Evolutionary conservation across 1,140 invertebrate genomes (phyloP), one percentile per base, ranked within the genome.

Genomic region (Antheraea mylitta): DNA sequence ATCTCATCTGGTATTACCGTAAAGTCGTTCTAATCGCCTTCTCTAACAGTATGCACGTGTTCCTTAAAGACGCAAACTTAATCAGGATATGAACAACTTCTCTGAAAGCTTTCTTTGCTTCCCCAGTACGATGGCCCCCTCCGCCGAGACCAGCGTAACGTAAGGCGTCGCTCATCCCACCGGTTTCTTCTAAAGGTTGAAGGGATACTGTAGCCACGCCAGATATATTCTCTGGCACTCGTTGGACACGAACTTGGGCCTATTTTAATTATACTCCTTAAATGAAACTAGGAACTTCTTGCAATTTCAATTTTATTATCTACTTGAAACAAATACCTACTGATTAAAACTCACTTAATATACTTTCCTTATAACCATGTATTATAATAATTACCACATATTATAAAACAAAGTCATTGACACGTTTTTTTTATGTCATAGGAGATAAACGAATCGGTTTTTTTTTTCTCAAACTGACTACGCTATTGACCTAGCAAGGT

Each of bases 21-120:
- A 91, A 70, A 7, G 91, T 91, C 7, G 80, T 78, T 37, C 82
- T 80, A 30, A 89, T 76, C 30, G 88, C 84, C 45, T 84, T 83
- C 64, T 90, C 83, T 18, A 92, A 70, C 13, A 86, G 58, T 7
- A 82, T 72, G 64, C 89, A 91, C 37, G 82, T 87, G 53, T 87
- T 91, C 64, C 88, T 85, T 62, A 92, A 75, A 0, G 91, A 91
- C 0, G 89, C 89, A 67, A 91, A 90, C 67, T 86, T 89, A 45
- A 92, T 79, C 0, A 92, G 71, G 7, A 90, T 82, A n/a, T 73
- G 69, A 0, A 87, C 72, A 9, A 85, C 85, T 59, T 89, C 80
- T 70, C 83, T 69, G 67, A 92, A 92, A n/a, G 86, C 82, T 19
- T 85, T 89, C 67, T 92, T 92, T 0, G 89, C 80, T 65, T 92